Conservation (phyloP, 2,797 vertebrate species). For the Lagorchestes hirsutus region DNA sequence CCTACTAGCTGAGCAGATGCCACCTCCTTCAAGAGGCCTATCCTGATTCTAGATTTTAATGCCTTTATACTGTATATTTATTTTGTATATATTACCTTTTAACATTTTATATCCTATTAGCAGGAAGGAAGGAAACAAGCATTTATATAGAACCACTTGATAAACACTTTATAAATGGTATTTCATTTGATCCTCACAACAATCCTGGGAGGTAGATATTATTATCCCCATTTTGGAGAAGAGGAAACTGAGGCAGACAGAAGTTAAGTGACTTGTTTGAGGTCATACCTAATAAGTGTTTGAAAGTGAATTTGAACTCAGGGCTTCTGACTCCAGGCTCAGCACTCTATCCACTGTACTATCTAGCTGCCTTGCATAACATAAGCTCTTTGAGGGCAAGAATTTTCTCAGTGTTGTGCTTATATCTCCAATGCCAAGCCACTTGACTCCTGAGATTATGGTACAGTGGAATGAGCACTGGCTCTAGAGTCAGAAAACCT, state of each 20-base stretch:
- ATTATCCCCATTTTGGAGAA: not conserved
- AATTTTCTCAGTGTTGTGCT: not conserved
- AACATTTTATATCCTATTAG: not conserved
- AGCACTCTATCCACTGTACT: not conserved
- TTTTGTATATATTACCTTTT: not conserved
- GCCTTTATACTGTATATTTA: not conserved
- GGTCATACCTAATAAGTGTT: not conserved
- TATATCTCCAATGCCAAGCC: not conserved
- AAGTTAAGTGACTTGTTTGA: not conserved
- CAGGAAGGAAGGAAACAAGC: not conserved
- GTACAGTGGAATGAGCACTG: not conserved
- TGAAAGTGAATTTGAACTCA: not conserved
- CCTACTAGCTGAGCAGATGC: not conserved
- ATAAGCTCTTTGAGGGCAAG: not conserved
- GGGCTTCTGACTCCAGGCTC: not conserved
- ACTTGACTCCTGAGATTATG: not conserved
- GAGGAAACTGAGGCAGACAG: not conserved
- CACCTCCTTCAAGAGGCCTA: not conserved
- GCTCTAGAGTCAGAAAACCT: not conserved
- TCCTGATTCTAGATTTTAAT: not conserved
- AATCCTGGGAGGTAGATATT: not conserved
- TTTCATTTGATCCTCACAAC: not conserved
- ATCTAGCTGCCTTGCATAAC: not conserved
- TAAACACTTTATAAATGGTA: not conserved
- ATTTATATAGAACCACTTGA: not conserved